Evolutionary conservation across 1,140 invertebrate genomes (phyloP), one percentile per base, ranked within the genome.

Genomic region (Telenomus remus): DNA sequence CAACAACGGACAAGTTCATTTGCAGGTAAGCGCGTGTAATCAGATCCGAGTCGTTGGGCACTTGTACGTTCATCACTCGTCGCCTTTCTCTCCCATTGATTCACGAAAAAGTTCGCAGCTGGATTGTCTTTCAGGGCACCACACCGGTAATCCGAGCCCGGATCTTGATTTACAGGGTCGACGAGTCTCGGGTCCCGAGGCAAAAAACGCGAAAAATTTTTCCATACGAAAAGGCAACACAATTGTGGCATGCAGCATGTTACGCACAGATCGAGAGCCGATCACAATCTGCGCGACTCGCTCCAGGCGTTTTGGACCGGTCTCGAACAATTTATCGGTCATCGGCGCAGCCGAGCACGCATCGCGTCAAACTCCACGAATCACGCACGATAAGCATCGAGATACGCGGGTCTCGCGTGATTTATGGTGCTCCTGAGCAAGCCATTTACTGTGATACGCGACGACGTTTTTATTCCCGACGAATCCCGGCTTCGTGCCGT

Each of bases 1-100:
- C 85, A 87, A 88, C 80, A 90, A 91, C 75, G 91, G 91, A 84
- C 91, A 92, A 85, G 90, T 91, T 74, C 91, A 92, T 89, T 91
- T 92, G 79, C 91, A 92, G 89, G 91, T 92, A 84, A 91, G 54
- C 61, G 35, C 2, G 19, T 42, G 55, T 43, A 63, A 65, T 35
- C 8, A 43, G 27, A 71, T 57, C 33, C 12, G 10, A 14, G 33
- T 37, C 12, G 42, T 13, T 9, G 9, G 9, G 37, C n/a, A 60
- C 59, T 51, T 60, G 19, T 53, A 46, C 55, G 60, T 53, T 51
- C 27, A 54, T 72, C 60, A 59, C 60, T 48, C 55, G 15, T 46
- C 14, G 44, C 9, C 35, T 34, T 49, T 9, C 50, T 39, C 15
- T 27, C 19, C 19, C 49, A 65, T 72, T 37, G 60, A 72, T 73